phyloP scores from a whole-genome alignment of 2,888 invertebrate species.

The Panopea generosa region DNA sequence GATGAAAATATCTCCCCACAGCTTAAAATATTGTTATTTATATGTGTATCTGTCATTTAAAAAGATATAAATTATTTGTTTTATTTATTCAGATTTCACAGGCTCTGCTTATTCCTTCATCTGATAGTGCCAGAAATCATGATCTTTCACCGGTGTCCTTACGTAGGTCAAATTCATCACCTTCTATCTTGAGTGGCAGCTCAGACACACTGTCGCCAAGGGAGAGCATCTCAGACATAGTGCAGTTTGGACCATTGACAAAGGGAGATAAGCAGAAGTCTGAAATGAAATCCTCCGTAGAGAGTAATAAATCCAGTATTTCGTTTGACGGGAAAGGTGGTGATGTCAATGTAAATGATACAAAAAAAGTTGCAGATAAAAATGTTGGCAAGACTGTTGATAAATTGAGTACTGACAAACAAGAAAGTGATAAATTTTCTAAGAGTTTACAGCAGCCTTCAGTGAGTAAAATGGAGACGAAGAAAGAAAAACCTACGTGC shows the following conservation, averaged over 20 bases:
- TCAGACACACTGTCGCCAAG: slow-evolving; percentile 63
- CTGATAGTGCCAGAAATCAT: slow-evolving; percentile 53
- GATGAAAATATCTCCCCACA: too few species aligned
- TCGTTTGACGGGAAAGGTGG: slow-evolving; percentile 12
- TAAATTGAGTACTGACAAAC: not conserved
- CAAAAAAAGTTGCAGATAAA: not conserved
- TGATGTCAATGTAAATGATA: not conserved
- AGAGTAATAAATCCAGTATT: too few species aligned
- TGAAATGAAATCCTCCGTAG: not conserved
- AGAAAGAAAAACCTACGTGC: too few species aligned
- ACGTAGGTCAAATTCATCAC: slow-evolving; percentile 72
- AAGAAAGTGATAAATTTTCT: not conserved
- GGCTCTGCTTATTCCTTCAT: slow-evolving; percentile 49
- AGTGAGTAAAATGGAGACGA: too few species aligned
- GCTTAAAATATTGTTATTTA: too few species aligned
- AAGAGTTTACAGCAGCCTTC: not conserved
- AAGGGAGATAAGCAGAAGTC: slow-evolving; percentile 30
- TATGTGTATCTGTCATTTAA: too few species aligned
- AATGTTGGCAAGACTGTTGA: too few species aligned
- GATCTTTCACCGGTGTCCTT: slow-evolving; percentile 44
- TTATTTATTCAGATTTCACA: slow-evolving; percentile 38
- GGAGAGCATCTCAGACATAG: slow-evolving; percentile 64
- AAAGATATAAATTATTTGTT: not conserved
- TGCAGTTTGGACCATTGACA: slow-evolving; percentile 45
- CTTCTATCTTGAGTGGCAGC: slow-evolving; percentile 72